phyloP scores from a whole-genome alignment of 2,797 vertebrate genomes.

The Numenius phaeopus region DNA sequence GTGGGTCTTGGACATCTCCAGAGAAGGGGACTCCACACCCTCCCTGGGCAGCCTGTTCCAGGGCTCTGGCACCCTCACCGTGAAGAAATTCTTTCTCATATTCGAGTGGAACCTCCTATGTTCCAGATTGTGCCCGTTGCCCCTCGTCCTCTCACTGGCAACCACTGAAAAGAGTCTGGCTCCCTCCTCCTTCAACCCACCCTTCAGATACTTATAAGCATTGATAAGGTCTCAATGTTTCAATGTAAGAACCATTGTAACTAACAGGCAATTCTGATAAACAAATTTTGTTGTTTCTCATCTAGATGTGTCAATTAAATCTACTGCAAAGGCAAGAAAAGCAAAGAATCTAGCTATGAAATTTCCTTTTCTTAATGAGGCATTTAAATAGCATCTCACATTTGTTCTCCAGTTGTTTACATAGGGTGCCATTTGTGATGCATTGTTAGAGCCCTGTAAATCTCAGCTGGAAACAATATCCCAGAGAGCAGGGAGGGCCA shows the following conservation, averaged over 20 bases:
- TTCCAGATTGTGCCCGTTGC: no score
- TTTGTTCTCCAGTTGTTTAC: conserved; percentile 54
- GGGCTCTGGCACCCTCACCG: no score
- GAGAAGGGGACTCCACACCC: no score
- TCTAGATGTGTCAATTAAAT: conserved; percentile 39
- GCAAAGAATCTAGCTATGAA: conserved; percentile 10
- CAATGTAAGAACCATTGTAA: not conserved
- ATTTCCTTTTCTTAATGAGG: conserved; percentile 53
- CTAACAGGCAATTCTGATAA: conserved; percentile 33
- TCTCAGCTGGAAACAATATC: conserved; percentile 47
- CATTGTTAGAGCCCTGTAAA: conserved; percentile 40
- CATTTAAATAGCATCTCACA: conserved; percentile 46
- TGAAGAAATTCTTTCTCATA: no score
- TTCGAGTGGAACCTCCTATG: no score
- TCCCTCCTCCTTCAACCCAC: no score
- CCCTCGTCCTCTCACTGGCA: no score
- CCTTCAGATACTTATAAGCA: no score
- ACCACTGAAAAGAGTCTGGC: no score
- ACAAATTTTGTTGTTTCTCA: conserved; percentile 7
- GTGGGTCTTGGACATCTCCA: no score
- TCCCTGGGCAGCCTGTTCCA: no score
- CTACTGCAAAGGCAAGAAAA: conserved; percentile 31
- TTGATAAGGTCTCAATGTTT: no score
- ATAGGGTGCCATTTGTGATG: conserved; percentile 46
- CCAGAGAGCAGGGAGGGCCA: not conserved